Evolutionary conservation across 2,888 invertebrate genomes (phyloP).

Genomic region (Drosophila austrosaltans): DNA sequence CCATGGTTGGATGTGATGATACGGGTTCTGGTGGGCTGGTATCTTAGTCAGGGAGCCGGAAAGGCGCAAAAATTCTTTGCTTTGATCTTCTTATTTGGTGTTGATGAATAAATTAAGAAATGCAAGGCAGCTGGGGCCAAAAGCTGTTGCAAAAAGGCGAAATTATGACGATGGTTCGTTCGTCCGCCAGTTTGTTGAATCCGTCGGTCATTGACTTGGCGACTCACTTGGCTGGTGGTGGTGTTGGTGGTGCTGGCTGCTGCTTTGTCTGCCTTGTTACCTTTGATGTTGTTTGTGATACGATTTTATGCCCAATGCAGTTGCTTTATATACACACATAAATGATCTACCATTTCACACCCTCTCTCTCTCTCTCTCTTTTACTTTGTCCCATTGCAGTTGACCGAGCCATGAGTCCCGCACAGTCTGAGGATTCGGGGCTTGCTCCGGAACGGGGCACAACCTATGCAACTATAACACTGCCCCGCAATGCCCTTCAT

Average conservation of each 20-base stretch:
- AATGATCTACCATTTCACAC: slow-evolving; percentile 13
- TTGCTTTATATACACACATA: not conserved
- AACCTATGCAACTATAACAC: slow-evolving; percentile 83
- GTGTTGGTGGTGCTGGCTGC: not conserved
- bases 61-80: slow-evolving; percentile 33
- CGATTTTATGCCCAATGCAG: not conserved
- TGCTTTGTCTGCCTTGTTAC: slow-evolving; percentile 44
- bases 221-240: slow-evolving; percentile 3
- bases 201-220: slow-evolving; percentile 44
- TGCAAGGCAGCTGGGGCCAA: slow-evolving; percentile 28
- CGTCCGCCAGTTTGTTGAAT: not conserved
- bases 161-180: slow-evolving; percentile 5
- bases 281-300: slow-evolving; percentile 60
- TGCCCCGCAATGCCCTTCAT: slow-evolving; percentile 82
- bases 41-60: slow-evolving; percentile 33
- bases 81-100: slow-evolving; percentile 64
- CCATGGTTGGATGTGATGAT: not conserved
- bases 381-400: slow-evolving; percentile 69
- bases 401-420: slow-evolving; percentile 84
- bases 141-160: slow-evolving; percentile 7
- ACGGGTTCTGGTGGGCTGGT: not conserved
- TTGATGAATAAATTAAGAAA: slow-evolving; percentile 64
- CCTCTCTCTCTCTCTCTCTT: not conserved
- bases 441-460: slow-evolving; percentile 83
- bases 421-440: slow-evolving; percentile 84